A percentile compares a stretch with the other conserved stretches of the same genome.
These are phyloP conservation scores for Anomalospiza imberbis DNA, from an alignment of 2,797 vertebrate species.

Conservation along the genomic window DNA sequence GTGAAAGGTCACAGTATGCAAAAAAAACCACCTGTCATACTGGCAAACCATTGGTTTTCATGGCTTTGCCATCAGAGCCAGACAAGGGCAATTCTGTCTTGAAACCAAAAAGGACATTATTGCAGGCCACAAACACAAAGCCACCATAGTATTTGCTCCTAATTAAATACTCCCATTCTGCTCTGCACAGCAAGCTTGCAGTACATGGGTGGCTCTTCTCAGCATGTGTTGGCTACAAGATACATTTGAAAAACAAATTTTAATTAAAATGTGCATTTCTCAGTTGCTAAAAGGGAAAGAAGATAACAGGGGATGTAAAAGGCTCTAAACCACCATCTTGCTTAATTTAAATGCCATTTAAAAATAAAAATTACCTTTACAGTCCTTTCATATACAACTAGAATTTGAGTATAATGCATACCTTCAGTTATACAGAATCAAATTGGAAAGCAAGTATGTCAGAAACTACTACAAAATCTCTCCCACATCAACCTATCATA, in stretches of 20 bases:
- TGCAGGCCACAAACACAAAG: neutral
- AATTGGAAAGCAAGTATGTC: neutral
- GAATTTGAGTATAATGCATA: neutral
- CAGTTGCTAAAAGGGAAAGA: neutral
- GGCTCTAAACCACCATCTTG: neutral
- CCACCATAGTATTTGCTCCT: neutral
- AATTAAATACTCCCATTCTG: neutral
- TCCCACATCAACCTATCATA: neutral
- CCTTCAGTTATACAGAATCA: neutral
- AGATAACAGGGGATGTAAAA: neutral
- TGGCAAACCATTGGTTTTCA: neutral
- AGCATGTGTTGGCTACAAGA: neutral
- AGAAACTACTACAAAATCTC: neutral
- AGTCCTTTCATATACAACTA: neutral
- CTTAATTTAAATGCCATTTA: neutral
- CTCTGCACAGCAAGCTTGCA: neutral
- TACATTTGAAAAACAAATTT: conserved; percentile 25
- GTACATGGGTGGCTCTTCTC: neutral
- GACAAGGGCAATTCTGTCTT: neutral
- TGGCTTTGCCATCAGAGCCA: neutral
- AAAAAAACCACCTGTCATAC: neutral
- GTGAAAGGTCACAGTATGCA: neutral
- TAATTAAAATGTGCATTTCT: conserved; percentile 42
- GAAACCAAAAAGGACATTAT: neutral
- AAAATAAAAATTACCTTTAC: neutral